Evolutionary conservation across 2,888 invertebrate genomes (phyloP).

Genomic region (Rhingia rostrata): DNA sequence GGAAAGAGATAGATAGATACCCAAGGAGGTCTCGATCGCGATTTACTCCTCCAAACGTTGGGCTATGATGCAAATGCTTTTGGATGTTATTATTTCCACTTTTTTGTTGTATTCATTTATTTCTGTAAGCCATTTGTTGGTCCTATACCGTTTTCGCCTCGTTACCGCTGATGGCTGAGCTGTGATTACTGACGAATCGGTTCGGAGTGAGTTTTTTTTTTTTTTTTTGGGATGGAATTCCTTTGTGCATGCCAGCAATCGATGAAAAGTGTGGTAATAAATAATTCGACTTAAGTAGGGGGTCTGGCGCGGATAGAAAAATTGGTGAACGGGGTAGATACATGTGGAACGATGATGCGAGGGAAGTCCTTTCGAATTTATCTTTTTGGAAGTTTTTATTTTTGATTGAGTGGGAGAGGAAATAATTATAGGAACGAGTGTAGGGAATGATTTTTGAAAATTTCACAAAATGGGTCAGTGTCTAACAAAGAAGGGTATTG

Average conservation of each 20-base stretch:
- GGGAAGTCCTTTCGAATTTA: conserved; percentile 51
- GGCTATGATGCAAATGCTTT: conserved; percentile 68
- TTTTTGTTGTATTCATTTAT: conserved; percentile 13
- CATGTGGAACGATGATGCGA: conserved; percentile 26
- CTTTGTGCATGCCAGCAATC: conserved; percentile 65
- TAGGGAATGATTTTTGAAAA: conserved; percentile 23
- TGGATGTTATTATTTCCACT: conserved; percentile 48
- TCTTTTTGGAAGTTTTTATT: neutral
- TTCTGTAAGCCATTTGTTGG: conserved; percentile 56
- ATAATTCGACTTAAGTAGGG: conserved; percentile 69
- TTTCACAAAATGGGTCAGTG: conserved; percentile 31
- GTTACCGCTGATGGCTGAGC: conserved; percentile 70
- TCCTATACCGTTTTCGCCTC: conserved; percentile 74
- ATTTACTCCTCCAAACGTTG: conserved; percentile 47
- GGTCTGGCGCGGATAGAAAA: conserved; percentile 53
- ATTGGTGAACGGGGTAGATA: conserved; percentile 27
- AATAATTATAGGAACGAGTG: conserved; percentile 36
- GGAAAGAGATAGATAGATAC: conserved; percentile 21
- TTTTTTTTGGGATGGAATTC: conserved; percentile 55
- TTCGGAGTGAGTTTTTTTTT: conserved; percentile 12
- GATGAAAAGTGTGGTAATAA: conserved; percentile 72
- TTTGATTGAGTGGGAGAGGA: conserved; percentile 41
- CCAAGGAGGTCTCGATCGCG: conserved; percentile 63
- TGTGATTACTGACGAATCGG: conserved; percentile 73
- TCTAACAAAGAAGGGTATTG: neutral